Percentiles rank a stretch among this genome's conserved stretches.
These are phyloP conservation scores for Agrochola circellaris DNA, from an alignment of 2,888 invertebrate genomes.

Conservation along the genomic window DNA sequence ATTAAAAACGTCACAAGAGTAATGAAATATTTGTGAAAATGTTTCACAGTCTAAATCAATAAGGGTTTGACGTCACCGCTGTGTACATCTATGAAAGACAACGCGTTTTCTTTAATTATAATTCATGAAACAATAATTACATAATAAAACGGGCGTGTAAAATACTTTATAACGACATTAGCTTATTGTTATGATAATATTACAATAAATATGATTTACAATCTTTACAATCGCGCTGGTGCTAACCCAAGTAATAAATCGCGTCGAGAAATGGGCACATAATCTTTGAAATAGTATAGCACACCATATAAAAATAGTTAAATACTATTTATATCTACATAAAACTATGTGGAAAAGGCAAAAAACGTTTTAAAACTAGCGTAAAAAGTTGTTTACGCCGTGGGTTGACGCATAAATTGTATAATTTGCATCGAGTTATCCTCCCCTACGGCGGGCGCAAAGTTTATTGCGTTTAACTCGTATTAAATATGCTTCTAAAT, in stretches of 20 bases:
- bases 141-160: slow-evolving; percentile 39
- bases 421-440: slow-evolving; percentile 67
- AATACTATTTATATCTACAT: slow-evolving; percentile 39
- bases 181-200: slow-evolving; percentile 52
- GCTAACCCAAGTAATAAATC: slow-evolving; percentile 45
- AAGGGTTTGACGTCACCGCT: slow-evolving; percentile 43
- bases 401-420: slow-evolving; percentile 63
- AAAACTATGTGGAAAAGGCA: slow-evolving; percentile 37
- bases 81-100: slow-evolving; percentile 39
- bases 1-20: slow-evolving; percentile 43
- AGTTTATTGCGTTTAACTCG: slow-evolving; percentile 59
- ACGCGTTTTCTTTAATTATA: slow-evolving; percentile 33
- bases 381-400: slow-evolving; percentile 66
- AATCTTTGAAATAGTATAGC: slow-evolving; percentile 45
- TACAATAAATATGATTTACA: slow-evolving; percentile 56
- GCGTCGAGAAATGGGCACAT: slow-evolving; percentile 46
- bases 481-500: slow-evolving; percentile 56
- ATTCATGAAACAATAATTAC: slow-evolving; percentile 44
- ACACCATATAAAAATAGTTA: slow-evolving; percentile 43
- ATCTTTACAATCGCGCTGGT: slow-evolving; percentile 36
- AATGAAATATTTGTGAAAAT: slow-evolving; percentile 35
- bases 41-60: slow-evolving; percentile 38
- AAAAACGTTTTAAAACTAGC: slow-evolving; percentile 55
- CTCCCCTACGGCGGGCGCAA: slow-evolving; percentile 51
- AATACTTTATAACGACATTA: slow-evolving; percentile 45